Conservation (phyloP, 2,113 vertebrate species). For the Emydura subglobosa region DNA sequence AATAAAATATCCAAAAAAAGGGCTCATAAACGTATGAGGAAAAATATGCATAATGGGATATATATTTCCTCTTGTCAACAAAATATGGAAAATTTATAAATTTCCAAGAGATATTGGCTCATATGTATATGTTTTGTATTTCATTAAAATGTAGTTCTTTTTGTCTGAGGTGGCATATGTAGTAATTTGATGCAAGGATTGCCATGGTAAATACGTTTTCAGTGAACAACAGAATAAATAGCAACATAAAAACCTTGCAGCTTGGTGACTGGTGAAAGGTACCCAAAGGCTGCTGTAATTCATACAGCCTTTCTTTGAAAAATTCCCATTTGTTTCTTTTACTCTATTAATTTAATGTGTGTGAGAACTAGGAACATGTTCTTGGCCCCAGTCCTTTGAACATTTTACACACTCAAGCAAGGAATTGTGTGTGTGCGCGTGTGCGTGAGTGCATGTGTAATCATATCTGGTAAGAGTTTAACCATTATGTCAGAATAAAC, state of each 20-base stretch:
- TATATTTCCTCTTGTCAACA: not conserved
- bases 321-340: not conserved
- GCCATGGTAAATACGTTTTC: not conserved
- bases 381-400: not conserved
- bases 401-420: rapidly evolving
- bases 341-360: not conserved
- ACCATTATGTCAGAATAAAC: not conserved
- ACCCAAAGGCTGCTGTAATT: not conserved
- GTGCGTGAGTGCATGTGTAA: not conserved
- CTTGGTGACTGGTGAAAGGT: not conserved
- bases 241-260: not conserved
- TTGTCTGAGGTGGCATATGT: not conserved
- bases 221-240: not conserved
- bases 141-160: not conserved
- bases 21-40: not conserved
- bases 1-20: not conserved
- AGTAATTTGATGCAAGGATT: slow-evolving; percentile 4
- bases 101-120: not conserved
- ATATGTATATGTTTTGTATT: not conserved
- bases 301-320: not conserved
- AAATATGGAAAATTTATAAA: not conserved
- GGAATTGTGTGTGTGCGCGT: rapidly evolving
- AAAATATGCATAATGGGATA: not conserved
- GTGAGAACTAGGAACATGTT: not conserved
- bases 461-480: not conserved